phyloP scores from a whole-genome alignment of 2,113 vertebrate genomes.

The Turdus rufiventris region DNA sequence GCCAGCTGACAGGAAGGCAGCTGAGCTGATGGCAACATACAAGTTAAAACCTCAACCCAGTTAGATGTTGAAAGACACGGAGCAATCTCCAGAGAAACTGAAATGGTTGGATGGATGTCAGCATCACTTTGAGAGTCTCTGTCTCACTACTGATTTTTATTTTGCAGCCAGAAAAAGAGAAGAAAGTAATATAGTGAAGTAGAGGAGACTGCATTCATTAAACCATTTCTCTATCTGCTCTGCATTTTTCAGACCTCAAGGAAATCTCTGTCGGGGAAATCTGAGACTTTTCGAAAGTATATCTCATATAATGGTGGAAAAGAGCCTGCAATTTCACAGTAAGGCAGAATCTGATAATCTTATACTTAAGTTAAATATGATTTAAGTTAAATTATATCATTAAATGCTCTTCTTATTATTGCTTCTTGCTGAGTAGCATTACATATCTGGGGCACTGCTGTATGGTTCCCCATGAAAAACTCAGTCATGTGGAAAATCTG shows the following conservation, averaged over 20 bases:
- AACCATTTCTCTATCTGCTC: background rate
- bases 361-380: background rate
- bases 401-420: background rate
- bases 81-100: constrained; percentile 20
- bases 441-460: background rate
- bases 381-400: constrained; percentile 16
- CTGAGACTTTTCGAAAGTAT: background rate
- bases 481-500: background rate
- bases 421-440: background rate
- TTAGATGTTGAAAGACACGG: background rate
- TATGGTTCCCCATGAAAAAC: background rate
- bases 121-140: background rate
- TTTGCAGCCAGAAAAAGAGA: background rate
- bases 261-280: background rate
- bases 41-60: background rate
- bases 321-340: background rate
- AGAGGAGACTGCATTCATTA: background rate
- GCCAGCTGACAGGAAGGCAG: background rate
- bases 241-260: constrained; percentile 25
- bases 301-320: background rate
- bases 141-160: background rate
- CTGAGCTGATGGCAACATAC: background rate
- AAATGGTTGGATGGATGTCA: background rate
- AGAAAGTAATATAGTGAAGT: background rate
- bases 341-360: background rate